Conservation (phyloP, 2,888 invertebrate species). For the Rosalia funebris region DNA sequence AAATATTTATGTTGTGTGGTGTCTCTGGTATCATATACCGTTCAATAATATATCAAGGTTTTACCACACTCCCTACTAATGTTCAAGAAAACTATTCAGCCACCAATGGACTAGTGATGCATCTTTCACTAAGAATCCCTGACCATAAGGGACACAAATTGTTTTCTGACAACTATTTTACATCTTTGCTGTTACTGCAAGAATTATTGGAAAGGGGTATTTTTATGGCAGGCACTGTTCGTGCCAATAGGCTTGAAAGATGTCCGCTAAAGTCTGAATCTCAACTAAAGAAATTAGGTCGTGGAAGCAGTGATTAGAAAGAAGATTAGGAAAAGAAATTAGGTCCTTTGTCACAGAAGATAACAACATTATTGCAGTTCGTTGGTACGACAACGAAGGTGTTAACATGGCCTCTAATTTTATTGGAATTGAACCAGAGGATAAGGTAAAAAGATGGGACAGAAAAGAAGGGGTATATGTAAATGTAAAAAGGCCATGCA, state of each 20-base stretch:
- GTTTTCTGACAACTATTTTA: slow-evolving; percentile 12
- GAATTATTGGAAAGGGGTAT: slow-evolving; percentile 8
- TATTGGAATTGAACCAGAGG: slow-evolving; percentile 8
- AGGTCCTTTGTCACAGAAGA: too few species aligned
- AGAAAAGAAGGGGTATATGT: not conserved
- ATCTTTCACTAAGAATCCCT: not conserved
- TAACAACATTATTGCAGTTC: slow-evolving; percentile 7
- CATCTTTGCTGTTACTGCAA: slow-evolving; percentile 11
- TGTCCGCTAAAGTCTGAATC: slow-evolving; percentile 7
- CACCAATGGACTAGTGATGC: not conserved
- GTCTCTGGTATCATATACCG: not conserved
- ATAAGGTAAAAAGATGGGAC: slow-evolving; percentile 7
- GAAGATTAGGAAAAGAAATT: too few species aligned
- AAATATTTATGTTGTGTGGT: slow-evolving; percentile 4
- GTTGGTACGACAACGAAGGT: slow-evolving; percentile 13
- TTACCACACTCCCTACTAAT: not conserved
- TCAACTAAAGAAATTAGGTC: slow-evolving; percentile 5
- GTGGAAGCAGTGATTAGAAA: not conserved
- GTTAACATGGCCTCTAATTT: slow-evolving; percentile 16
- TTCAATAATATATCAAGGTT: not conserved
- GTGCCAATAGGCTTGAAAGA: not conserved
- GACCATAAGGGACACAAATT: not conserved
- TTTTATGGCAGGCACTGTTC: slow-evolving; percentile 8
- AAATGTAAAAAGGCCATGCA: not conserved
- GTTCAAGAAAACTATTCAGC: not conserved